Evolutionary conservation across 1,140 invertebrate species (phyloP).

Genomic region (Euborellia annulipes): DNA sequence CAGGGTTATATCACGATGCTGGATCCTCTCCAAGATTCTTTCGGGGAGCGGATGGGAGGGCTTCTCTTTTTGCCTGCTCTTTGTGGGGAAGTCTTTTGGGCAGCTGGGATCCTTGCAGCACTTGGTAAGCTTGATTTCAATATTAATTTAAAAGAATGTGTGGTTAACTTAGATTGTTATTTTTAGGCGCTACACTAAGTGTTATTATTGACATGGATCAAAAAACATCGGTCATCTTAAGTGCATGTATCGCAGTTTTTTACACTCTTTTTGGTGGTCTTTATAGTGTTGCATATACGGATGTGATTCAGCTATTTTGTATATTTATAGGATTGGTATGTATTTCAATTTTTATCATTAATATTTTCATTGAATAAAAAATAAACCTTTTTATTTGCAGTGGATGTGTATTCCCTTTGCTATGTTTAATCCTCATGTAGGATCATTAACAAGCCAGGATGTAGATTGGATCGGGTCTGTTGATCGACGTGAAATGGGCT

Average conservation of each 20-base stretch:
- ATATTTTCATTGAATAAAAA: background rate
- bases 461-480: constrained; percentile 83
- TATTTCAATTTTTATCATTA: constrained; percentile 10
- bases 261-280: constrained; percentile 96
- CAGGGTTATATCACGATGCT: constrained; percentile 98
- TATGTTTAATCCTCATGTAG: constrained; percentile 67
- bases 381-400: constrained; percentile 25
- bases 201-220: constrained; percentile 95
- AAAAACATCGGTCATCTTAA: constrained; percentile 80
- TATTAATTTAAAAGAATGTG: background rate
- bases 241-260: constrained; percentile 88
- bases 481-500: constrained; percentile 52
- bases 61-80: constrained; percentile 90
- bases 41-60: constrained; percentile 93
- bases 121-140: constrained; percentile 40
- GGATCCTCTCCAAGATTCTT: constrained; percentile 91
- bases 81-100: constrained; percentile 96
- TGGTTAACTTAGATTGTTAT: background rate
- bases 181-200: constrained; percentile 71
- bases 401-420: constrained; percentile 98
- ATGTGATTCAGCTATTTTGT: constrained; percentile 96
- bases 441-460: constrained; percentile 57
- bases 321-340: constrained; percentile 90
- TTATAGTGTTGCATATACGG: constrained; percentile 96
- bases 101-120: constrained; percentile 88